These are phyloP conservation scores for Hemicentrotus pulcherrimus DNA, from an alignment of 35 echinoderm and acorn worm species.

Conservation along the genomic window DNA sequence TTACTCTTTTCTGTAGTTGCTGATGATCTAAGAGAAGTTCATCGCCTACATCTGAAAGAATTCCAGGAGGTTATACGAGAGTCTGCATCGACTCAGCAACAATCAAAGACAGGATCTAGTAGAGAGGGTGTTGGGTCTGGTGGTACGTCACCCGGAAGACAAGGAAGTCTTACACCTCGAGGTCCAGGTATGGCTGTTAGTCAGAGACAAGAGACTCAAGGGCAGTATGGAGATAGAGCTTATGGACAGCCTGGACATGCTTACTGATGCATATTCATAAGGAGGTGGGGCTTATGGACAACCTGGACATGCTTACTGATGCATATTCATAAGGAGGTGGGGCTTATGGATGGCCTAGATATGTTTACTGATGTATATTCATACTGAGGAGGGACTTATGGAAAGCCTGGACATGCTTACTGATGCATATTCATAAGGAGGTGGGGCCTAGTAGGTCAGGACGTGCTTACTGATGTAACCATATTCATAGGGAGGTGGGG, in stretches of 20 bases:
- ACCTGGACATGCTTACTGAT: not conserved
- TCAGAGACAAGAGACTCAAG: not conserved
- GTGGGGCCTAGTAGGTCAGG: not conserved
- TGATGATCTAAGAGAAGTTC: constrained; percentile 87
- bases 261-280: not conserved
- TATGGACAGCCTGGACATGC: not conserved
- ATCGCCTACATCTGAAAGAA: constrained; percentile 78
- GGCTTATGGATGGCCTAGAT: not conserved
- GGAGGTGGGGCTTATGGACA: not conserved
- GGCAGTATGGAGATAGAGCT: not conserved
- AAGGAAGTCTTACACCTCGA: not conserved
- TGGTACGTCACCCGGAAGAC: not conserved
- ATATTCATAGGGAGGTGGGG: not conserved
- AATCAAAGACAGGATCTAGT: not conserved
- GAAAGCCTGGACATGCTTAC: not conserved
- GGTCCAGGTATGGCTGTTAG: constrained; percentile 30
- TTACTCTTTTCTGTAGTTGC: constrained; percentile 63
- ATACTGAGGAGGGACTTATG: not conserved
- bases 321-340: too few relatives aligned
- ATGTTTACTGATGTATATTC: not conserved
- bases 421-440: not conserved
- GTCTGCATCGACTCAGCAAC: not conserved
- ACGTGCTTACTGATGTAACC: not conserved
- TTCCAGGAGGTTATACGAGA: constrained; percentile 51
- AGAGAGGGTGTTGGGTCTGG: not conserved